Conservation (phyloP, 2,113 vertebrate genomes). For the Lepus europaeus region DNA sequence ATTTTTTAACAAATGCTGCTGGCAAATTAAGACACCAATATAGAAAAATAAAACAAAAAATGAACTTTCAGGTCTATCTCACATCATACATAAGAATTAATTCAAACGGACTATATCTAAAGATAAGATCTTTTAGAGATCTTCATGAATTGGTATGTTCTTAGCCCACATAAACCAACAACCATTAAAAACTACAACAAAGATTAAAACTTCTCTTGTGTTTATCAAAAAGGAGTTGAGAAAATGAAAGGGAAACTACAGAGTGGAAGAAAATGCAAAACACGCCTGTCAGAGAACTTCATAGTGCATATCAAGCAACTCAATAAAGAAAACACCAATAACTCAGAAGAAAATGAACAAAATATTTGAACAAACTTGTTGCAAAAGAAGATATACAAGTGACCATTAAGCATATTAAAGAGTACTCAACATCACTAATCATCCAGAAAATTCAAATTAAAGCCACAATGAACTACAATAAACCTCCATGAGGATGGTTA, state of each 20-base stretch:
- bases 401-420: background rate
- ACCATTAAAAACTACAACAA: background rate
- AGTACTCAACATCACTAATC: background rate
- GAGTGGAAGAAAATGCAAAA: conserved; percentile 5
- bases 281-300: background rate
- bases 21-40: background rate
- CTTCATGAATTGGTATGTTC: background rate
- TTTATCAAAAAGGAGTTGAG: background rate
- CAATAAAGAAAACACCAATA: background rate
- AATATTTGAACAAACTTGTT: conserved; percentile 13
- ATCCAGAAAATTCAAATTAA: conserved; percentile 17
- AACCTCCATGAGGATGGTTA: background rate
- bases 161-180: background rate
- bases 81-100: background rate
- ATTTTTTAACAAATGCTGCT: background rate
- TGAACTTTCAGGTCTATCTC: background rate
- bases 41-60: background rate
- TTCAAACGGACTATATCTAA: background rate
- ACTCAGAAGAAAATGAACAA: conserved; percentile 25
- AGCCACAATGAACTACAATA: background rate
- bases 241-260: conserved; percentile 29
- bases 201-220: background rate
- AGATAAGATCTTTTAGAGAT: background rate
- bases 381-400: background rate
- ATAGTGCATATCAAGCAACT: background rate